Evolutionary conservation across 2,797 vertebrate genomes (phyloP), one percentile per base, ranked within the genome.

Genomic region (Hyperoplus lanceolatus): DNA sequence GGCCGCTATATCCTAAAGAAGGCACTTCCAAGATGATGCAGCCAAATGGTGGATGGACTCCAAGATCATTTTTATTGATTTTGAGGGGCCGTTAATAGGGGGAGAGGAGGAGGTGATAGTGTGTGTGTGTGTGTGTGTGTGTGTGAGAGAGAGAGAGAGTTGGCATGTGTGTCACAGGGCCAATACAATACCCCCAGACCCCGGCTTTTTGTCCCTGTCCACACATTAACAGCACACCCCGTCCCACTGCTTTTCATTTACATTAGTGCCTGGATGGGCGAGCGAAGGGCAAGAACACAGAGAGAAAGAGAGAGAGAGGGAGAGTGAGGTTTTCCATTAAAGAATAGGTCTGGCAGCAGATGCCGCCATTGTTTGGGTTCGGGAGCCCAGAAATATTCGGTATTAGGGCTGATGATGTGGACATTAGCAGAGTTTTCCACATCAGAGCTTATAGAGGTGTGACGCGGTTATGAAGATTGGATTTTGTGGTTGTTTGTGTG

Each of bases 61-160:
- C 89, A 83, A 96, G 96, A 96, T 96, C 95, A 96, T 96, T 97
- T 97, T 96, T 96, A 96, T 96, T 96, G 96, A 96, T 97, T 97
- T 91, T 94, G 95, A 86, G 92, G 92, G 94, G 82, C 84, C 71
- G 70, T 93, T 92, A 93, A 93, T 93, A 86, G 89, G 85, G 93
- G 70, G 57, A 58, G 68, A 29, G 60, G 64, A 61, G 93, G 92
- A 12, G 61, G 8, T 18, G 36, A 7, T 50, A 55, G 36, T n/a
- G 56, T 3, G 74, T 51, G 38, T 70, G 81, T 64, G 88, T 66
- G 79, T 82, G 74, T 43, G 69, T 60, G 63, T 18, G 63, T 94
- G 85, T 90, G 73, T 45, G 63, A 74, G 50, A 3, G 29, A 29
- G 29, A 29, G 29, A 29, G 29, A 29, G 29, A 29, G 73, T 58